Evolutionary conservation across 1,140 invertebrate species (phyloP).

Genomic region (Saccostrea cuccullata): DNA sequence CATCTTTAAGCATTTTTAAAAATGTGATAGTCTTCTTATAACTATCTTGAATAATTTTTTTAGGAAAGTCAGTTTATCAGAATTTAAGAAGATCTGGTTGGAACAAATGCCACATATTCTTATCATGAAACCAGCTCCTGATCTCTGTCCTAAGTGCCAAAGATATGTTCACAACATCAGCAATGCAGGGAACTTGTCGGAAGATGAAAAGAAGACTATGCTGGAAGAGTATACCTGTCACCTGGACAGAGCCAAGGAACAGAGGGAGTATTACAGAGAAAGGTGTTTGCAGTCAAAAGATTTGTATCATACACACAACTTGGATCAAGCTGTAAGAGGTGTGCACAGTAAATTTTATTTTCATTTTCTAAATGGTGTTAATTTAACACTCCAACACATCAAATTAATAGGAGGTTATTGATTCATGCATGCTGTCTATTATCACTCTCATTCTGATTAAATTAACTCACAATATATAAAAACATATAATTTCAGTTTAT

Average conservation of each 20-base stretch:
- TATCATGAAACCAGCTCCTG: not conserved
- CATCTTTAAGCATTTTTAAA: not conserved
- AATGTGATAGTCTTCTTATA: not conserved
- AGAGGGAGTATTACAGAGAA: not conserved
- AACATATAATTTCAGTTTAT: too few relatives aligned
- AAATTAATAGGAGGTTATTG: too few relatives aligned
- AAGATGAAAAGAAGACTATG: not conserved
- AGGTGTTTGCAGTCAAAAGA: not conserved
- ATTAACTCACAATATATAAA: too few relatives aligned
- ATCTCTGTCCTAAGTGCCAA: not conserved
- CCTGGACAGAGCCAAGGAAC: not conserved
- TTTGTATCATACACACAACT: not conserved
- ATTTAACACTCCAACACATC: not conserved
- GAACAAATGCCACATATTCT: slow-evolving; percentile 28
- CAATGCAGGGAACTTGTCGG: not conserved
- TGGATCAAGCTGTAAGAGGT: not conserved
- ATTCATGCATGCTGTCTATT: too few relatives aligned
- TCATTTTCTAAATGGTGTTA: not conserved
- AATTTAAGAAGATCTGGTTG: slow-evolving; percentile 15
- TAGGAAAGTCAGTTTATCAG: not conserved
- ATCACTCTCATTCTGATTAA: too few relatives aligned
- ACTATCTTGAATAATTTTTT: not conserved
- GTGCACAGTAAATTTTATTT: not conserved
- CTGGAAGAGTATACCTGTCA: not conserved
- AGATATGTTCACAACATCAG: not conserved